Evolutionary conservation across 2,797 vertebrate species (phyloP).

Genomic region (Denticeps clupeoides): DNA sequence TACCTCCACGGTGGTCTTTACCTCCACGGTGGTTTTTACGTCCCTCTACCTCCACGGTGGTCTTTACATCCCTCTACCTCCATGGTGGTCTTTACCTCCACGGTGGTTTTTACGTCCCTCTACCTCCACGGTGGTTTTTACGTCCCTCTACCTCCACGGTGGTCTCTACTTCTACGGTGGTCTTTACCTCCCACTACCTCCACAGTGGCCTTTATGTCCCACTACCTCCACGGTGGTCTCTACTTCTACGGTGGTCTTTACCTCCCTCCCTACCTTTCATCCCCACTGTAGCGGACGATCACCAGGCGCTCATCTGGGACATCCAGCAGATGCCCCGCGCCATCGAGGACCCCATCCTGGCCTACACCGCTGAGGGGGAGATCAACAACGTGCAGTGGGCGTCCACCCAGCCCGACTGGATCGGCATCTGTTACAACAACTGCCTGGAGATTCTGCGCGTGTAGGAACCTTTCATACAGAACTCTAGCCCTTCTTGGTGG

Average conservation of each 20-base stretch:
- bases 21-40: too few relatives aligned
- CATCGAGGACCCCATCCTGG: conserved; percentile 96
- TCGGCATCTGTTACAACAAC: conserved; percentile 97
- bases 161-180: conserved; percentile 3
- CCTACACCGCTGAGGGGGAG: conserved; percentile 94
- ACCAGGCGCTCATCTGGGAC: conserved; percentile 98
- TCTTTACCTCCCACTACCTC: conserved; percentile 3
- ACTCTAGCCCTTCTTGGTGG: conserved; percentile 1
- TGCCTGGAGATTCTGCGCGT: conserved; percentile 96
- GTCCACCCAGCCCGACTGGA: conserved; percentile 95
- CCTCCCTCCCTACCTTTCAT: conserved; percentile 14
- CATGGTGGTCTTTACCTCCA: too few relatives aligned
- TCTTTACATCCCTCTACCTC: too few relatives aligned
- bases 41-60: too few relatives aligned
- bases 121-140: too few relatives aligned
- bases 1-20: too few relatives aligned
- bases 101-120: too few relatives aligned
- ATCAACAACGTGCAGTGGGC: conserved; percentile 99
- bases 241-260: conserved; percentile 14
- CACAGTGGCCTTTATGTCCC: not conserved
- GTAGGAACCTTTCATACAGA: conserved; percentile 45
- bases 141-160: too few relatives aligned
- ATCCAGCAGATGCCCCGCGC: conserved; percentile 98
- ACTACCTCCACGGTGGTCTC: not conserved
- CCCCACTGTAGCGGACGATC: conserved; percentile 76